Conservation (phyloP, 2,113 vertebrate species). For the Sterrhoptilus dennistouni region DNA sequence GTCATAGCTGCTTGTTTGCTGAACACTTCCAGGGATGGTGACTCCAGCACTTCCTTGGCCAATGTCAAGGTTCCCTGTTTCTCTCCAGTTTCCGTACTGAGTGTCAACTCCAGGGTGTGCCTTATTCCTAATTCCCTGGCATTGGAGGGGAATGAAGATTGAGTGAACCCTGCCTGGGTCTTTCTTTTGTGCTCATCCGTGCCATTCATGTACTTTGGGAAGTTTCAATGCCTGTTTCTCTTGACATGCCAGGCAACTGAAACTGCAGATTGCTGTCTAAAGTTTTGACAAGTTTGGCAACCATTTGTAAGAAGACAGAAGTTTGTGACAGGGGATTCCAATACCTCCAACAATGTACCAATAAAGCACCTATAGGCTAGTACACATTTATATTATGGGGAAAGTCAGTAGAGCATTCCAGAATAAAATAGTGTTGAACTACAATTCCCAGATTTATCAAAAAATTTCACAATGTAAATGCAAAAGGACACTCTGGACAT, state of each 20-base stretch:
- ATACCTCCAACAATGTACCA: not conserved
- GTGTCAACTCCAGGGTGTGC: not conserved
- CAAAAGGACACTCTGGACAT: not conserved
- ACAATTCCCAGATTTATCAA: not conserved
- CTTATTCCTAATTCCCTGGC: not conserved
- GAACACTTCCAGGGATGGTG: not conserved
- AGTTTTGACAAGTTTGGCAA: not conserved
- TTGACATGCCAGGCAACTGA: not conserved
- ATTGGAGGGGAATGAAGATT: not conserved
- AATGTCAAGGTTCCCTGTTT: not conserved
- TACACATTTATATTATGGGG: not conserved
- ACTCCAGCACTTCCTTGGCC: not conserved
- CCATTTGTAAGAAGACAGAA: not conserved
- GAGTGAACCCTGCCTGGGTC: not conserved
- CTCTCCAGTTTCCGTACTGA: not conserved
- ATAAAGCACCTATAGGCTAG: not conserved
- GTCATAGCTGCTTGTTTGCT: not conserved
- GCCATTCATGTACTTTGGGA: not conserved
- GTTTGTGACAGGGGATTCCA: not conserved
- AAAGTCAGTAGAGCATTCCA: not conserved
- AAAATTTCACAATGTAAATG: not conserved
- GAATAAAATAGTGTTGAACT: not conserved
- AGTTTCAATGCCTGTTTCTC: fast-evolving
- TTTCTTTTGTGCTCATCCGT: not conserved
- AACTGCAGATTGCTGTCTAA: not conserved